These are phyloP conservation scores for Salvelinus namaycush DNA, from an alignment of 2,113 vertebrate species.

Conservation along the genomic window DNA sequence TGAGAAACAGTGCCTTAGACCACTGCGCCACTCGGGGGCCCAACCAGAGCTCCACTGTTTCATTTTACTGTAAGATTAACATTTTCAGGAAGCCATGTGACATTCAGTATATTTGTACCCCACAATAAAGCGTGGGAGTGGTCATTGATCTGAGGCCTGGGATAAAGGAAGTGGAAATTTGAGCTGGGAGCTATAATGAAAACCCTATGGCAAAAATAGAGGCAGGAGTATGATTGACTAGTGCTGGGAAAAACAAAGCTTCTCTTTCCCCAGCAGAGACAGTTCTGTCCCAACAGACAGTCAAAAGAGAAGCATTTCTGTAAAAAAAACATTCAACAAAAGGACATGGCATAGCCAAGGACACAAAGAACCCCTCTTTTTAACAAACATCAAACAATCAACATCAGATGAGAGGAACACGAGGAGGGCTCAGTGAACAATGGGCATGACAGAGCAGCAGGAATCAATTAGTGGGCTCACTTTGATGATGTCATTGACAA, in stretches of 20 bases:
- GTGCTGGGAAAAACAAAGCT: too few relatives aligned
- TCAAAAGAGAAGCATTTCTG: too few relatives aligned
- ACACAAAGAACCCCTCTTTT: slow-evolving; percentile 2
- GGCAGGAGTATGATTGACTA: too few relatives aligned
- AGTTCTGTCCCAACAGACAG: too few relatives aligned
- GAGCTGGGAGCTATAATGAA: slow-evolving; percentile 15
- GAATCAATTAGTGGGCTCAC: slow-evolving; percentile 76
- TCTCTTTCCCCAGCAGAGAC: too few relatives aligned
- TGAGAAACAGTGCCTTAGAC: too few relatives aligned
- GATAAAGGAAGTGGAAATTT: slow-evolving; percentile 65
- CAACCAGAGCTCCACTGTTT: too few relatives aligned
- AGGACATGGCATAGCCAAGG: not conserved
- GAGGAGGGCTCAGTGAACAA: too few relatives aligned
- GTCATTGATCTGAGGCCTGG: slow-evolving; percentile 58
- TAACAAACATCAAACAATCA: slow-evolving; percentile 8
- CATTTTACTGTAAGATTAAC: too few relatives aligned
- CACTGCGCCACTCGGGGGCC: too few relatives aligned
- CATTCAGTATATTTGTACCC: slow-evolving; percentile 15
- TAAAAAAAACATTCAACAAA: too few relatives aligned
- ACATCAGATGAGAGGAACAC: not conserved
- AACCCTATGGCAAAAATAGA: too few relatives aligned
- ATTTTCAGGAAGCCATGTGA: not conserved
- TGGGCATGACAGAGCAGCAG: slow-evolving; percentile 20
- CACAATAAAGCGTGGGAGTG: slow-evolving; percentile 59
- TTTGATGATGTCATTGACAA: slow-evolving; percentile 81